Evolutionary conservation across 2,888 invertebrate genomes (phyloP).

Genomic region (Drosophila demipolita): DNA sequence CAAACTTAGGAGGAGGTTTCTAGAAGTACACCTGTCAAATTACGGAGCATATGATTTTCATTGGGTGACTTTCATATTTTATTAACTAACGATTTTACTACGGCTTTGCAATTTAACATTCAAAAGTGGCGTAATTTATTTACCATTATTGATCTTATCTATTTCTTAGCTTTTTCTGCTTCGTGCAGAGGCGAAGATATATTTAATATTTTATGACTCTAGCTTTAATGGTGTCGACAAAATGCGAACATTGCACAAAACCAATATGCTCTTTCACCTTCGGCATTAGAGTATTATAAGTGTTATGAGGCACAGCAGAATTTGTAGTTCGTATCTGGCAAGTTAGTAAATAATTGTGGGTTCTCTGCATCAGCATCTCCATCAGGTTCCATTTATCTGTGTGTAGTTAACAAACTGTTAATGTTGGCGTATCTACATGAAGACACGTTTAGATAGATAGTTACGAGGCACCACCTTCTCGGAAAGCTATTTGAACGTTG

Average conservation of each 20-base stretch:
- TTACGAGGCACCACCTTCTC: not conserved
- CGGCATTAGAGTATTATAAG: not conserved
- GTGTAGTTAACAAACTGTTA: not conserved
- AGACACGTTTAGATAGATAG: constrained; percentile 16
- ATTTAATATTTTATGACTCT: not conserved
- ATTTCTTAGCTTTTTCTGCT: not conserved
- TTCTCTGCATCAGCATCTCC: constrained; percentile 5
- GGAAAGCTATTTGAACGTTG: constrained; percentile 1
- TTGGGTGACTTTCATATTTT: too few relatives aligned
- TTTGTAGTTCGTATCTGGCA: not conserved
- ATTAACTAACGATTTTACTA: too few relatives aligned
- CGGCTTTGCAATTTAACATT: not conserved
- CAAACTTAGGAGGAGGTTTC: too few relatives aligned
- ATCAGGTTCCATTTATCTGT: not conserved
- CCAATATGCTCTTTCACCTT: not conserved
- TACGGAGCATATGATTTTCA: too few relatives aligned
- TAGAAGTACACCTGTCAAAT: too few relatives aligned
- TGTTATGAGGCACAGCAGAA: constrained; percentile 6
- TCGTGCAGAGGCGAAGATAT: not conserved
- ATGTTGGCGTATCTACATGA: constrained; percentile 26
- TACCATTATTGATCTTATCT: not conserved
- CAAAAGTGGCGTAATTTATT: not conserved
- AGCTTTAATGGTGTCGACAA: not conserved
- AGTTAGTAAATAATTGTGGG: constrained; percentile 8
- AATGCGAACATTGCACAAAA: not conserved